Base-by-base conservation (phyloP, 2,888 invertebrate species). In the Cataglyphis albicans region DNA sequence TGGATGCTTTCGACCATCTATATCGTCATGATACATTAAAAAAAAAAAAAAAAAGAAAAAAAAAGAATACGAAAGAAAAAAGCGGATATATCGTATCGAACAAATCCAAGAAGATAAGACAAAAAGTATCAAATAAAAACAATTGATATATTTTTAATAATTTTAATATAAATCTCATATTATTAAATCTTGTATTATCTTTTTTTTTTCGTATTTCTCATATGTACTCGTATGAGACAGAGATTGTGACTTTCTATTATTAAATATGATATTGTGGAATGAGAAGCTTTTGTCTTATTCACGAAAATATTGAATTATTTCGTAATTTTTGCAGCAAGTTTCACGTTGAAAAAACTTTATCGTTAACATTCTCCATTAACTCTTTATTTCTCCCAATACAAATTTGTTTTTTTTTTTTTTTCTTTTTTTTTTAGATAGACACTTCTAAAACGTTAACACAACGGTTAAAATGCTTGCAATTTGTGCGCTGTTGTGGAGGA, bases 401-500 rank as follows among this genome's bases (percentile, higher is more conserved):
- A 76, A 82, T 48, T 83, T 70, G 7, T 41, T 18, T 64, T 38
- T 55, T 35, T 70, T 38, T 38, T 7, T 38, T 21, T 21, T 21
- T 21, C 21, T 41, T 10, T 41, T 41, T 41, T 1, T 48, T 48
- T 48, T 3, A n/a, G 57, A 72, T 15, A 52, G 12, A 63, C 15
- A 59, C 32, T 25, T 38, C 44, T 57, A 70, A 52, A 57, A 72
- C 78, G 21, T 21, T 21, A 21, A 21, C 21, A 21, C 21, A 21
- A 57, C 74, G 48, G 78, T 78, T 70, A 70, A 80, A 80, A 70
- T 61, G 78, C 59, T 80, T 70, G 78, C 59, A 80, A 80, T 80
- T 80, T 70, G 72, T 32, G 59, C 59, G 44, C 72, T 48, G 48
- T 72, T 70, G 72, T 72, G 76, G 59, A 15, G 44, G 25, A 44